Percentiles rank a stretch among this genome's conserved stretches.
Conservation (phyloP, 2,888 invertebrate species). For the Parnassius mnemosyne region DNA sequence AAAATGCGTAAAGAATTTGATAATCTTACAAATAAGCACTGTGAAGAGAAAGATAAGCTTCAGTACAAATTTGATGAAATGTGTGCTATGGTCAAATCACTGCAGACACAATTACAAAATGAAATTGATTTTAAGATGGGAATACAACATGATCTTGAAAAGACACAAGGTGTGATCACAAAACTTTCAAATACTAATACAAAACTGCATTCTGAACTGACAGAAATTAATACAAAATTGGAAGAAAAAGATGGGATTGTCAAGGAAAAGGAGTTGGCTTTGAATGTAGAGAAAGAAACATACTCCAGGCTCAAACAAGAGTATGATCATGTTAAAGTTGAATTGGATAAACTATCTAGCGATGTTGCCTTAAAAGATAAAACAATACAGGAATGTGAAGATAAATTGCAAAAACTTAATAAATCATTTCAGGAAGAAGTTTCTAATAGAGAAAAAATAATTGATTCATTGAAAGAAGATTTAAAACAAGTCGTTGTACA, state of each 20-base stretch:
- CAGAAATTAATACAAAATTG: conserved; percentile 35
- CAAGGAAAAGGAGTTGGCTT: conserved; percentile 36
- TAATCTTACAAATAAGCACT: conserved; percentile 39
- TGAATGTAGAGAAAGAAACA: conserved; percentile 31
- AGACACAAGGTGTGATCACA: conserved; percentile 24
- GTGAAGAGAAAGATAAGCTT: conserved; percentile 46
- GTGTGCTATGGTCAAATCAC: conserved; percentile 45
- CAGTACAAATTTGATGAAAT: conserved; percentile 51
- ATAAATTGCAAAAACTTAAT: conserved; percentile 35
- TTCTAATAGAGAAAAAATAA: neutral
- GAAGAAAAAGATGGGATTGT: conserved; percentile 44
- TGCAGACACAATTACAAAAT: conserved; percentile 54
- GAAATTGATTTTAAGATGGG: conserved; percentile 54
- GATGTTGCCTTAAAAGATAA: conserved; percentile 14
- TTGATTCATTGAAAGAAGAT: conserved; percentile 13
- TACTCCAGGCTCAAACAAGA: neutral
- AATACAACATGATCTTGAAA: conserved; percentile 45
- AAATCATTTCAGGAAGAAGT: conserved; percentile 17
- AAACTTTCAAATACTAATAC: conserved; percentile 39
- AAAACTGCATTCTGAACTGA: conserved; percentile 35
- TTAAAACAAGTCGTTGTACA: neutral
- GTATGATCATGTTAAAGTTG: conserved; percentile 4
- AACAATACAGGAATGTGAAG: conserved; percentile 7
- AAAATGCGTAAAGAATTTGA: conserved; percentile 47
- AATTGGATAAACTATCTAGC: conserved; percentile 7